Evolutionary conservation across 1,140 invertebrate species (phyloP).

Genomic region (Asobara japonica): DNA sequence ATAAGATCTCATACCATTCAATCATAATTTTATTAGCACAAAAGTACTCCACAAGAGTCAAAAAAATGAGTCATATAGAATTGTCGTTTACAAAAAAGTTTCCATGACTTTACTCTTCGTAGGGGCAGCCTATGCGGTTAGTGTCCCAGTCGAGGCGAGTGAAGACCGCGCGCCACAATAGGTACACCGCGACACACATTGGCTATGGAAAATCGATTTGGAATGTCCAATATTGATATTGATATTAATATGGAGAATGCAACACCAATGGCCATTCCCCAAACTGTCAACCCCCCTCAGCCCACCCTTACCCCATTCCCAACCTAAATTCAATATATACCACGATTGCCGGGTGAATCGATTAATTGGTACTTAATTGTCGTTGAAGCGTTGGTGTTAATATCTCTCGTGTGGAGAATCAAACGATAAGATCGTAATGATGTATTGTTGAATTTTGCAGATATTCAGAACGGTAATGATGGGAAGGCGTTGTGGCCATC

Average conservation of each 20-base stretch:
- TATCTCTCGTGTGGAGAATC: not conserved
- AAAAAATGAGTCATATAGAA: too few relatives aligned
- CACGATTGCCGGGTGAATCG: not conserved
- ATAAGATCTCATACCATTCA: too few relatives aligned
- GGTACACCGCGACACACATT: slow-evolving; percentile 23
- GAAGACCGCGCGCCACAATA: slow-evolving; percentile 19
- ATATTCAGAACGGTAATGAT: not conserved
- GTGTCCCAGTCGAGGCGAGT: slow-evolving; percentile 42
- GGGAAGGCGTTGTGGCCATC: not conserved
- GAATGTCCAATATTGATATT: slow-evolving; percentile 24
- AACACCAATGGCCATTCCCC: slow-evolving; percentile 3
- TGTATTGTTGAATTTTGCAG: not conserved
- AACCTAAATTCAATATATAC: not conserved
- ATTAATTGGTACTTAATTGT: slow-evolving; percentile 12
- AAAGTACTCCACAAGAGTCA: too few relatives aligned
- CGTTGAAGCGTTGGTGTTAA: not conserved
- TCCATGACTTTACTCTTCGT: too few relatives aligned
- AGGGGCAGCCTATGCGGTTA: slow-evolving; percentile 53
- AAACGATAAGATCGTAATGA: not conserved
- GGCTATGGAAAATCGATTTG: slow-evolving; percentile 27
- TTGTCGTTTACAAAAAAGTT: too few relatives aligned
- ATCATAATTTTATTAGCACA: too few relatives aligned
- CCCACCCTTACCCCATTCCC: not conserved
- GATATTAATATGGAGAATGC: slow-evolving; percentile 23
- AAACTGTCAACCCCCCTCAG: not conserved